Conservation (phyloP, 2,797 vertebrate genomes). For the Poeciliopsis presidionis region DNA sequence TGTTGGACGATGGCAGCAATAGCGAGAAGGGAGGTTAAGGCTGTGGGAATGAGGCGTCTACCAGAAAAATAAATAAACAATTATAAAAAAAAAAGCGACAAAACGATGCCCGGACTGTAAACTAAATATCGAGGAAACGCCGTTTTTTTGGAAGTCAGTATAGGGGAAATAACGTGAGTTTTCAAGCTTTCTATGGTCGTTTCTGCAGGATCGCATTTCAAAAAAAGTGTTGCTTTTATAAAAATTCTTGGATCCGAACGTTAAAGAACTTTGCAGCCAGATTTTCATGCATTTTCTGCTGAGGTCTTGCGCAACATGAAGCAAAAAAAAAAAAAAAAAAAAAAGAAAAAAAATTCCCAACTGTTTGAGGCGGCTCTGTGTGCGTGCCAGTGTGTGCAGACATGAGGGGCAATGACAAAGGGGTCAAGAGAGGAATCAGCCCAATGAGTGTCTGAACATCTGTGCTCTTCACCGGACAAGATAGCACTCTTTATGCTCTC, state of each 20-base stretch:
- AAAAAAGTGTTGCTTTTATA: neutral
- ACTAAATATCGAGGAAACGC: neutral
- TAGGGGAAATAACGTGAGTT: neutral
- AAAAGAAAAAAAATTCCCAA: neutral
- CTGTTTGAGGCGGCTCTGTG: neutral
- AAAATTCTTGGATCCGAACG: neutral
- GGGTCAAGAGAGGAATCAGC: constrained; percentile 77
- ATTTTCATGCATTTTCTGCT: neutral
- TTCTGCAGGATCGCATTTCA: neutral
- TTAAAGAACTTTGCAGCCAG: neutral
- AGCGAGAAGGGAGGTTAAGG: constrained; percentile 52
- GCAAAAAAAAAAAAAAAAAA: neutral
- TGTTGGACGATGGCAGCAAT: constrained; percentile 65
- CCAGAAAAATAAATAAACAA: neutral
- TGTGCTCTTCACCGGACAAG: constrained; percentile 72
- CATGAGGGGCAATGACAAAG: constrained; percentile 38
- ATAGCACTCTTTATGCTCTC: constrained; percentile 44
- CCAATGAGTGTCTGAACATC: constrained; percentile 80
- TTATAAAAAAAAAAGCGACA: neutral
- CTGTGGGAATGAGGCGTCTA: constrained; percentile 69
- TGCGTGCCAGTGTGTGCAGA: constrained; percentile 21
- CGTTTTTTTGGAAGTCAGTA: neutral
- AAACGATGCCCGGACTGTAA: neutral
- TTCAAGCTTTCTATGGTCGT: neutral
- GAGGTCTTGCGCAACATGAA: neutral